phyloP scores from a whole-genome alignment of 2,797 vertebrate genomes.

The Lindbergichthys nudifrons region DNA sequence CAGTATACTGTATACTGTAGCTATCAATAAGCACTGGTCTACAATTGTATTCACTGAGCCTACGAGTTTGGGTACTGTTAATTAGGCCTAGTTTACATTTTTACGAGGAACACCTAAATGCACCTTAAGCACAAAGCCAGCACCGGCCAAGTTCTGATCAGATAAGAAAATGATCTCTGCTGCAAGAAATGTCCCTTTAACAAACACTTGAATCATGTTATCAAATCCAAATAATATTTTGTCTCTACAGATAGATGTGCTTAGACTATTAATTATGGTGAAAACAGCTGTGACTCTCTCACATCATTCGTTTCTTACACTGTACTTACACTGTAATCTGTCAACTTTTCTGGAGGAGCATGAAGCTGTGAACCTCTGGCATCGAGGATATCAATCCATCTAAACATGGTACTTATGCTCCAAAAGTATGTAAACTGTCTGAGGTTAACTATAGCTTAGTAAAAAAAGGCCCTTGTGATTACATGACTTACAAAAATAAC shows the following conservation, averaged over 20 bases:
- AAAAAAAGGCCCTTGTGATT: constrained; percentile 4
- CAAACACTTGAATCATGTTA: neutral
- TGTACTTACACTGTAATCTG: neutral
- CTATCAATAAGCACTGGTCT: neutral
- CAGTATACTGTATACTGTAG: neutral
- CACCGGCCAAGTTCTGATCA: constrained; percentile 27
- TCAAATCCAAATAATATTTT: neutral
- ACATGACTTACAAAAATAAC: neutral
- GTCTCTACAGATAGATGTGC: fast-evolving
- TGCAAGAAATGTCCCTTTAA: neutral
- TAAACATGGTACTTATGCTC: constrained; percentile 5
- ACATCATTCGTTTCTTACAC: neutral
- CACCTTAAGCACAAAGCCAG: constrained; percentile 30
- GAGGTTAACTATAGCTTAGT: constrained; percentile 13
- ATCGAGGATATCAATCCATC: constrained; percentile 3
- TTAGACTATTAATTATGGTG: neutral
- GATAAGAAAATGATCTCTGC: constrained; percentile 26
- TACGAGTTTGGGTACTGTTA: neutral
- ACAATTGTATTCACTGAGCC: neutral
- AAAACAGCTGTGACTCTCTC: neutral
- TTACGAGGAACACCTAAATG: constrained; percentile 30
- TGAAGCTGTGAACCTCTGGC: neutral
- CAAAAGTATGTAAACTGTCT: neutral
- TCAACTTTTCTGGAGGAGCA: neutral
- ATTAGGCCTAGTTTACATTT: constrained; percentile 8